A percentile compares a stretch with the other conserved stretches of the same genome.
These are phyloP conservation scores for Ctenoplectra terminalis DNA, from an alignment of 1,140 invertebrate genomes.

Conservation along the genomic window DNA sequence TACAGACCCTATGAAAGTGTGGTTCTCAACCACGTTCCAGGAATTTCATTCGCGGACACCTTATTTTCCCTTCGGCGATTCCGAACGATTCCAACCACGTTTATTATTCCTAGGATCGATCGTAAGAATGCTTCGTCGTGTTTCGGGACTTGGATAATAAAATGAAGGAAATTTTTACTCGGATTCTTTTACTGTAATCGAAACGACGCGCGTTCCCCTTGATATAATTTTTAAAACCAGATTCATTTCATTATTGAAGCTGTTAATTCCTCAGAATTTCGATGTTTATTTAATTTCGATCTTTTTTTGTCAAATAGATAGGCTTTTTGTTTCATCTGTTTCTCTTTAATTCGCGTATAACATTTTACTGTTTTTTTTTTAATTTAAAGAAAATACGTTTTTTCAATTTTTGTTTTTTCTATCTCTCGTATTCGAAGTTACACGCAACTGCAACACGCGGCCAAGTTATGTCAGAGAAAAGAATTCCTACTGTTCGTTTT, in stretches of 20 bases:
- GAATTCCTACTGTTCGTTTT: constrained; percentile 12
- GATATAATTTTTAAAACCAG: not conserved
- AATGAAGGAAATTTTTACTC: not conserved
- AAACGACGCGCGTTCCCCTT: not conserved
- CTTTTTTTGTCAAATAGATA: not conserved
- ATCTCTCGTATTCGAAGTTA: constrained; percentile 32
- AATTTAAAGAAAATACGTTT: not conserved
- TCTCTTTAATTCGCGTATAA: not conserved
- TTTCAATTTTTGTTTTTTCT: constrained; percentile 18
- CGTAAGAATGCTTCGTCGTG: not conserved
- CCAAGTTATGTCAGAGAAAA: not conserved
- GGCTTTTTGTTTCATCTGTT: not conserved
- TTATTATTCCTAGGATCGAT: not conserved
- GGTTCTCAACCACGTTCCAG: constrained; percentile 28
- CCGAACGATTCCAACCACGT: not conserved
- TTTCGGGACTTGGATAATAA: not conserved
- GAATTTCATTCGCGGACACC: constrained; percentile 41
- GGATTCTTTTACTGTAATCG: no score
- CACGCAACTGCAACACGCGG: not conserved
- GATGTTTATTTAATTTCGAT: not conserved
- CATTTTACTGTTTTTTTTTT: not conserved
- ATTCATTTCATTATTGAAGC: not conserved
- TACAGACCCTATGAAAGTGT: constrained; percentile 21
- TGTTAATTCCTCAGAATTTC: not conserved
- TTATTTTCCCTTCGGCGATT: not conserved